Conservation (phyloP, 2,888 invertebrate genomes). For the Drosophila tanythrix region DNA sequence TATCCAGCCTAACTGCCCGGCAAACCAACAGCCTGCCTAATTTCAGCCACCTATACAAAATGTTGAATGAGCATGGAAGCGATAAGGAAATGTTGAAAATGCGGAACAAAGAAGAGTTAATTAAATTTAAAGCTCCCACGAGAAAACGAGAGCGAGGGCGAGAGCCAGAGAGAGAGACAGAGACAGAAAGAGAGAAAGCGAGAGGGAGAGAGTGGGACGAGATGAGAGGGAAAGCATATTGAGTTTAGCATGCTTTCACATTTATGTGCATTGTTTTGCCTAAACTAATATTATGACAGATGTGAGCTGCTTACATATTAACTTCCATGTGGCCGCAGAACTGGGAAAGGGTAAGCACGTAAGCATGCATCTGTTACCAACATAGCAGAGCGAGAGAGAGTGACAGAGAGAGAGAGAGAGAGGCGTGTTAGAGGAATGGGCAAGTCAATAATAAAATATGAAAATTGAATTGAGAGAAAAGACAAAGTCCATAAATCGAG, state of each 20-base stretch:
- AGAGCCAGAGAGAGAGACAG: background rate
- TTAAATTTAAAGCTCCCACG: background rate
- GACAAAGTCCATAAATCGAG: conserved; percentile 28
- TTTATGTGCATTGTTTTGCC: background rate
- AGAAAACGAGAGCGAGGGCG: background rate
- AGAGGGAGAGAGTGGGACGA: background rate
- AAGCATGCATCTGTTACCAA: conserved; percentile 3
- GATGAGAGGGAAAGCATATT: background rate
- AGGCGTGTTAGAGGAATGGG: background rate
- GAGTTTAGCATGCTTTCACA: background rate
- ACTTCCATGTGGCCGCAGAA: background rate
- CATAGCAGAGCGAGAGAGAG: background rate
- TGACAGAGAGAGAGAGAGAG: background rate
- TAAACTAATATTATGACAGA: conserved; percentile 18
- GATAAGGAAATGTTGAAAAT: conserved; percentile 1
- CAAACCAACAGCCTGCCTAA: background rate
- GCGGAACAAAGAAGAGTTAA: background rate
- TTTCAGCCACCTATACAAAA: background rate
- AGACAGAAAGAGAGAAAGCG: background rate
- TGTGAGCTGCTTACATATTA: conserved; percentile 13
- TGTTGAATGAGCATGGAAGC: background rate
- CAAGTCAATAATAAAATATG: conserved; percentile 39
- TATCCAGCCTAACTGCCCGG: background rate
- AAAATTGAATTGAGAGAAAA: conserved; percentile 39
- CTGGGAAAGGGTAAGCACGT: background rate